phyloP scores from a whole-genome alignment of 2,113 vertebrate species.

The Pangasianodon gigas region DNA sequence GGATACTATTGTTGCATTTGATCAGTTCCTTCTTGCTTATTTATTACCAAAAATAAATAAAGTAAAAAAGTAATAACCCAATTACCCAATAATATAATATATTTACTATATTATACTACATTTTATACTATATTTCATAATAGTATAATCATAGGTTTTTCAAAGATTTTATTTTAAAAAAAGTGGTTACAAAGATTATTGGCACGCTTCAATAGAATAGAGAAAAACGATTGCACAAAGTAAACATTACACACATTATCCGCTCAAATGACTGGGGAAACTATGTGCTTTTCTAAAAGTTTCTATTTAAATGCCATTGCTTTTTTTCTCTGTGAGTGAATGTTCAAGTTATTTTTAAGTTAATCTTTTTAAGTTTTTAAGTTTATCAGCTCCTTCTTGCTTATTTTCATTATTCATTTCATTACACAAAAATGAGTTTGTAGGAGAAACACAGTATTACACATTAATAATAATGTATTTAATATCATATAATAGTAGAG shows the following conservation, averaged over 20 bases:
- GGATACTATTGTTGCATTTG: no score
- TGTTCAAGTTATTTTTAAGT: not conserved
- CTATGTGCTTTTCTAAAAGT: not conserved
- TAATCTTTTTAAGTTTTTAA: not conserved
- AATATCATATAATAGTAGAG: not conserved
- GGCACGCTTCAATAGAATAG: not conserved
- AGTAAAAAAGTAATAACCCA: no score
- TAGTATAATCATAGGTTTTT: not conserved
- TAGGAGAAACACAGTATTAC: not conserved
- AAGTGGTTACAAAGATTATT: not conserved
- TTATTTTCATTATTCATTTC: not conserved
- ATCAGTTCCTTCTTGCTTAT: no score
- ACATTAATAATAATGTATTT: not conserved
- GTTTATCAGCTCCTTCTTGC: not conserved
- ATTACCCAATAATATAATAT: no score
- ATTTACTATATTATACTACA: not conserved
- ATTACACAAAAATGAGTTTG: not conserved
- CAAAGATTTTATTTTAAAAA: not conserved
- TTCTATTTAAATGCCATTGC: not conserved
- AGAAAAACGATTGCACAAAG: not conserved
- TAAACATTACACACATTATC: not conserved
- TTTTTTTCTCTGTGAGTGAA: not conserved
- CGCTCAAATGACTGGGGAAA: not conserved
- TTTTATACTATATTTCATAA: not conserved
- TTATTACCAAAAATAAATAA: no score